These are phyloP conservation scores for Virgularia gustaviana DNA, from an alignment of 92 coral and sea anemone species.

Conservation along the genomic window DNA sequence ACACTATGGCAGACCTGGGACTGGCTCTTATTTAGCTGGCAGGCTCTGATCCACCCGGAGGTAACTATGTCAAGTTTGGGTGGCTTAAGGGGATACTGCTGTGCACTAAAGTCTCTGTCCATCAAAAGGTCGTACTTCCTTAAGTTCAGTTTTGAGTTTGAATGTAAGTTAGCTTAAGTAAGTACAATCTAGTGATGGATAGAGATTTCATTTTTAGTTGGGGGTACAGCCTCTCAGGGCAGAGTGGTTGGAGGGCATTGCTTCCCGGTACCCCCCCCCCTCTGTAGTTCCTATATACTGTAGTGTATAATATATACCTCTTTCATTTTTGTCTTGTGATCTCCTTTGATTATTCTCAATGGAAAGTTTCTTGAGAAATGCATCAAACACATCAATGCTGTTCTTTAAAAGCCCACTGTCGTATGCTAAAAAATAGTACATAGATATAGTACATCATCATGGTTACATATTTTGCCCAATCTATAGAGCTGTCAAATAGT, in stretches of 20 bases:
- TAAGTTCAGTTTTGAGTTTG: too few species aligned
- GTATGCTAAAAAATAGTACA: constrained; percentile 51
- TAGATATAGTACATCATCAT: background rate
- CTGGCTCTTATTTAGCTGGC: background rate
- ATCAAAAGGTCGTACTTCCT: too few species aligned
- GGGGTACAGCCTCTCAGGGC: background rate
- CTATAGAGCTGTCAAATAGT: background rate
- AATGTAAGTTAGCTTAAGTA: background rate
- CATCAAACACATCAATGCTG: constrained; percentile 56
- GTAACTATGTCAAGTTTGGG: too few species aligned
- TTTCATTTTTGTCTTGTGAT: constrained; percentile 48
- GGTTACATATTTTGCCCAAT: too few species aligned
- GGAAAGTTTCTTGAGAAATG: constrained; percentile 60
- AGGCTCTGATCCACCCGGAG: too few species aligned
- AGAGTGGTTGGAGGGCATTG: too few species aligned
- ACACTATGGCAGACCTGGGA: background rate
- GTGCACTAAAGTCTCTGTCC: too few species aligned
- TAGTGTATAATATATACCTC: constrained; percentile 50
- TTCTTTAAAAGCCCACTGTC: constrained; percentile 62
- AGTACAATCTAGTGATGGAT: too few species aligned
- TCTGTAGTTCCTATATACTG: background rate
- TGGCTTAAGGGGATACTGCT: too few species aligned
- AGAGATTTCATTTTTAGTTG: background rate
- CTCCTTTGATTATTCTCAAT: constrained; percentile 65
- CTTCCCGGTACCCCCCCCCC: too few species aligned